Conservation (phyloP, 2,888 invertebrate genomes). For the Dryobota labecula region DNA sequence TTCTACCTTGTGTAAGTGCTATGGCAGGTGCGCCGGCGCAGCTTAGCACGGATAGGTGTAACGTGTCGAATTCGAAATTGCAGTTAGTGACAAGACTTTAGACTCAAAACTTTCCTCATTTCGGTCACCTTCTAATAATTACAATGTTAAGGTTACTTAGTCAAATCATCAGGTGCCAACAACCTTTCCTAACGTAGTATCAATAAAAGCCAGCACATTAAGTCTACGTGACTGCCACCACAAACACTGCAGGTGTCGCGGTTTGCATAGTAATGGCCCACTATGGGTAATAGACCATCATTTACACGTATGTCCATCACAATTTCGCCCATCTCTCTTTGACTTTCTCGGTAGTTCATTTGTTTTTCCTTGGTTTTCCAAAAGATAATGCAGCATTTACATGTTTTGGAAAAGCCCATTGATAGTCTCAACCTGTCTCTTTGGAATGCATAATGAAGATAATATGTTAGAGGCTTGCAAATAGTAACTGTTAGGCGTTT, state of each 20-base stretch:
- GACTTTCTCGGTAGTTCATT: conserved; percentile 41
- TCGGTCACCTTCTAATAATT: no score
- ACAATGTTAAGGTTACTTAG: no score
- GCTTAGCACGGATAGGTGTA: conserved; percentile 37
- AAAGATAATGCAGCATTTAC: background rate
- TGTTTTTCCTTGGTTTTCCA: conserved; percentile 31
- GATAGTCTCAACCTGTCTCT: background rate
- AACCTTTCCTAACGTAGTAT: background rate
- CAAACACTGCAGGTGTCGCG: conserved; percentile 6
- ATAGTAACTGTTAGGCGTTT: no score
- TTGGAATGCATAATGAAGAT: background rate
- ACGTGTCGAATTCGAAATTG: conserved; percentile 47
- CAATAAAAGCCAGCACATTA: conserved; percentile 29
- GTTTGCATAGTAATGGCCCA: conserved; percentile 47
- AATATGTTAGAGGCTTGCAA: no score
- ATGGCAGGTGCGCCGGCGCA: conserved; percentile 45
- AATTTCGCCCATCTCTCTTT: conserved; percentile 47
- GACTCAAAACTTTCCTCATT: background rate
- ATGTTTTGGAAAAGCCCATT: background rate
- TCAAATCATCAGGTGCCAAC: background rate
- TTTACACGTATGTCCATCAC: conserved; percentile 26
- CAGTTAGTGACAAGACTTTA: conserved; percentile 25
- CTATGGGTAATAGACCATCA: conserved; percentile 20
- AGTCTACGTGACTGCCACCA: conserved; percentile 28
- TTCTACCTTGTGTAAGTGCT: conserved; percentile 40